Base-by-base conservation (phyloP, 2,888 invertebrate species). In the Gymnosoma rotundatum region DNA sequence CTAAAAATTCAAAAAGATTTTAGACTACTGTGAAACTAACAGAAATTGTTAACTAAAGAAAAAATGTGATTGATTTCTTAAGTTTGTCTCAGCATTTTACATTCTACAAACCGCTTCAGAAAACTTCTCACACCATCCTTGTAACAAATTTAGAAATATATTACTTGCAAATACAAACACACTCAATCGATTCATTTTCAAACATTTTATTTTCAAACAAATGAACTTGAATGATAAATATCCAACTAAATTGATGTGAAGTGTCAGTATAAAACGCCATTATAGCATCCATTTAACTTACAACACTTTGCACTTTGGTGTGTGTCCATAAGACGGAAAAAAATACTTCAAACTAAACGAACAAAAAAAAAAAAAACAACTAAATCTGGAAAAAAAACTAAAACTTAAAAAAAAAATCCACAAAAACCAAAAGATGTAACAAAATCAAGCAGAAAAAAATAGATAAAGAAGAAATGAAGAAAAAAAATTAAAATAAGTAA, bases 251-350 rank as follows among this genome's bases (percentile, higher is more conserved):
- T 76, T 85, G 85, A 83, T 82, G 82, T 72, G 78, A 84, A 83
- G 79, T 86, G 83, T 82, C 83, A 86, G 86, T 79, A 86, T 82
- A 82, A 85, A 87, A 86, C 82, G 89, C 89, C 90, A 90, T 90
- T 90, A 90, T 89, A 88, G 88, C 88, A 88, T 88, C 89, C 90
- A 90, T 90, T 90, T 89, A 90, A 89, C 90, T 90, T 89, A 90
- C 90, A 90, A 88, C 90, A 88, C 87, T 90, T 90, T 90, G 90
- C 90, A 90, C 90, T 90, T 90, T 89, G 89, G 87, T 80, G 64
- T 80, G 80, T 82, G 86, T 84, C 84, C 83, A 80, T 78, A 86
- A 66, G 67, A 75, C 38, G 52, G 58, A 21, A 10, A 25, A 50
- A 75, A 64, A 48, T n/a, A 63, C 61, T 73, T 67, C 54, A 63